Evolutionary conservation across 2,113 vertebrate species (phyloP).

Genomic region (Pongo pygmaeus): DNA sequence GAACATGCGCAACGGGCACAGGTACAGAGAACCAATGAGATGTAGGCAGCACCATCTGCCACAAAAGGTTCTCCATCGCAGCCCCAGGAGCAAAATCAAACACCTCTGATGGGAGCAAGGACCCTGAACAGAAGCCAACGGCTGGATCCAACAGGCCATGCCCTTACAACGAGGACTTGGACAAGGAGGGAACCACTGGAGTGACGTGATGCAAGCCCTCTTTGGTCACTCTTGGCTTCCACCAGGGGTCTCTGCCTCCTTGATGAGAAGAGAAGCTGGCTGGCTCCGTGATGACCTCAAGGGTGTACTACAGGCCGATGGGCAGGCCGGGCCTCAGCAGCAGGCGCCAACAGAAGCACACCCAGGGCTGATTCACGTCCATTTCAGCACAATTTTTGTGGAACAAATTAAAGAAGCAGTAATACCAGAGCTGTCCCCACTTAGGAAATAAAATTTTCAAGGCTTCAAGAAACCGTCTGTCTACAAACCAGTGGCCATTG

Average conservation of each 20-base stretch:
- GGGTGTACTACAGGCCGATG: neutral
- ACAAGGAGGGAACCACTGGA: neutral
- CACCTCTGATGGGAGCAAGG: neutral
- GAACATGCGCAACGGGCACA: neutral
- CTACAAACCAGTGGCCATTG: neutral
- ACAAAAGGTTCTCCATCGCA: neutral
- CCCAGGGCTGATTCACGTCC: neutral
- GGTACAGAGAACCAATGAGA: neutral
- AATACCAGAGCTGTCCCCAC: neutral
- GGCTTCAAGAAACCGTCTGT: neutral
- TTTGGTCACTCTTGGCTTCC: neutral
- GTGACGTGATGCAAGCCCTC: neutral
- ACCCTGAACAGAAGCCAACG: neutral
- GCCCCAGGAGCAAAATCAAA: neutral
- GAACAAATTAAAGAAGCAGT: constrained; percentile 20
- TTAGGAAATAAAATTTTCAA: neutral
- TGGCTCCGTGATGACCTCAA: neutral
- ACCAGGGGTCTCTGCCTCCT: neutral
- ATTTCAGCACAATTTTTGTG: neutral
- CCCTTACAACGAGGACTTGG: neutral
- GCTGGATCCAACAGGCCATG: neutral
- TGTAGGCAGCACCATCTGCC: neutral
- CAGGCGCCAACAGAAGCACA: neutral
- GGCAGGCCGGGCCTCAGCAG: neutral
- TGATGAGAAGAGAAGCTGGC: neutral